A percentile compares a stretch with the other conserved stretches of the same genome.
phyloP scores from a whole-genome alignment of 2,113 vertebrate species.

The Burhinus bistriatus region DNA sequence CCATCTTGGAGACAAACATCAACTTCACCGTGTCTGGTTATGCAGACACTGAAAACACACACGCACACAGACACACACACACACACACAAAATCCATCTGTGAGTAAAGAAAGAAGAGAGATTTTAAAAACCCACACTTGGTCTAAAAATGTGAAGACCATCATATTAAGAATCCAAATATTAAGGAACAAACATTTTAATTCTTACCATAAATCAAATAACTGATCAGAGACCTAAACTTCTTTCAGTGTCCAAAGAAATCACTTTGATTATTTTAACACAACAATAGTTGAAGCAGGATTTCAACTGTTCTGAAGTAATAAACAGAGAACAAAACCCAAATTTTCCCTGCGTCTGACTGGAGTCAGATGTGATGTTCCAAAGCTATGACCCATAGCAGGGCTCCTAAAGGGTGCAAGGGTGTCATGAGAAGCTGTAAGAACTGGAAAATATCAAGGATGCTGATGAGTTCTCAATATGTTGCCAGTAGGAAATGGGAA shows the following conservation, averaged over 20 bases:
- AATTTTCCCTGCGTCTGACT: rapidly evolving
- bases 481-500: background rate
- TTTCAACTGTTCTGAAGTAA: background rate
- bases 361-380: background rate
- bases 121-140: background rate
- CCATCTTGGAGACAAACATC: conserved; percentile 24
- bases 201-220: background rate
- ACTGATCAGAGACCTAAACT: background rate
- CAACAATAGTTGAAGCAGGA: background rate
- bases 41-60: background rate
- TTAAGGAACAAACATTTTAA: background rate
- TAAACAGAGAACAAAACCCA: background rate
- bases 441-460: background rate
- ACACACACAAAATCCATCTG: background rate
- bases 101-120: background rate
- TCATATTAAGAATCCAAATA: background rate
- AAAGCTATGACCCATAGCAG: background rate
- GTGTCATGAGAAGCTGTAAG: background rate
- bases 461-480: background rate
- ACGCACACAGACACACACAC: background rate
- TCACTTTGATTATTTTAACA: background rate
- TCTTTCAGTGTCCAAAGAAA: background rate
- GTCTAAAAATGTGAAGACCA: background rate
- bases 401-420: background rate
- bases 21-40: background rate